Evolutionary conservation across 1,140 invertebrate species (phyloP), one percentile per base, ranked within the genome.

Genomic region (Bombus haemorrhoidalis): DNA sequence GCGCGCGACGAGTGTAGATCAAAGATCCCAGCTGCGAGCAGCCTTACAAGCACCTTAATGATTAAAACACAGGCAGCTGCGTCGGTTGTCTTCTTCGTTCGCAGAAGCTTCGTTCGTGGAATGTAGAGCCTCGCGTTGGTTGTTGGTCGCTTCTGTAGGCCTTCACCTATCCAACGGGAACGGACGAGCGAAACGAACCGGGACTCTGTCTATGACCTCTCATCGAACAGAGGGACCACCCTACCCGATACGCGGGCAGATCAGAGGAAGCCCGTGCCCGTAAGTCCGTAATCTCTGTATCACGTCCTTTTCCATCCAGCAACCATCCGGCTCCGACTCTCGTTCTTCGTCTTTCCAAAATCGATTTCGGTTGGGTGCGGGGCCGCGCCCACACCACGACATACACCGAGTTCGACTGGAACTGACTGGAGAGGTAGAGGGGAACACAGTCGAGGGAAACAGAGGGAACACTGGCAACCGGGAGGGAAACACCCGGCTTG

Each of bases 291-390:
- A 93, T 93, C 93, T 93, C 93, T 92, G 91, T 91, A 91, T 92
- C 93, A 83, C 92, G 87, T 92, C 92, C 87, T 89, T 92, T 88
- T 86, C 90, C 88, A 64, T 74, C 71, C 57, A n/a, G 53, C 73
- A 59, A 64, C 66, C 81, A 81, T 90, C 84, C 32, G 28, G 84
- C 66, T 83, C 85, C 18, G 18, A n/a, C 86, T 85, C 79, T 75
- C 85, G 86, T 91, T 93, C 93, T 90, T 91, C 92, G 93, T 93
- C 93, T 94, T 93, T 88, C 93, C 93, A 94, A 94, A 95, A 95
- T 95, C 94, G 94, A 95, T 95, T 92, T 94, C 90, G 92, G 91
- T 86, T 90, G 88, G 80, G 87, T 41, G 86, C 92, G 91, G 92
- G 92, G 87, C 93, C 93, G 92, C 94, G 92, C 94, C 94, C 94